Evolutionary conservation across 2,888 invertebrate genomes (phyloP), one percentile per base, ranked within the genome.

Genomic region (Eurytoma californica): DNA sequence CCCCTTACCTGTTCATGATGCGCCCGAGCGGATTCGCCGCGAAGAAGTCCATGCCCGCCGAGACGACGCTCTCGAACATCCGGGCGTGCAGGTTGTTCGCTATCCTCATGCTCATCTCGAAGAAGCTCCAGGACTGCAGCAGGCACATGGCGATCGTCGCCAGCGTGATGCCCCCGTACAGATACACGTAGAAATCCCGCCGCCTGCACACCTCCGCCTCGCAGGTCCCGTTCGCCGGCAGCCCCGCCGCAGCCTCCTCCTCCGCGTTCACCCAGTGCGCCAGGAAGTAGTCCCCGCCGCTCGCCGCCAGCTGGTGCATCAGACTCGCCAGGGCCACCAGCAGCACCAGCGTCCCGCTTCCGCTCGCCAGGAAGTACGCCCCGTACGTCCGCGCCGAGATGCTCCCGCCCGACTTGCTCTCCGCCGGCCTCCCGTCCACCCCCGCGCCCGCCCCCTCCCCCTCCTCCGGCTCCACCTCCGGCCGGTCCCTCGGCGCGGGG

Each of bases 41-140:
- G 91, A 97, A 98, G 91, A 98, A 98, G 18, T 93, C 92, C 93
- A 97, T 95, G 0, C 95, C 94, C 0, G 96, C 94, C n/a, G 95
- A 92, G 1, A 96, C 94, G 55, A 98, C 94, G 47, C 95, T 92
- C 24, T 92, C 89, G 88, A 97, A 97, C 97, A 97, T 97, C 24
- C 90, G 91, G 87, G 95, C 94, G 90, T 98, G 97, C 0, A 98
- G 91, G n/a, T 92, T 93, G 7, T 92, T 93, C 0, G 97, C 96
- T 0, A 97, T 94, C 60, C 92, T 92, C 93, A 96, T 95, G 84
- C 95, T 96, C 82, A 95, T 87, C 91, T 88, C 86, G 83, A 93
- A 94, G 84, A 93, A 94, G 0, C 89, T 81, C 75, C 91, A 85
- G 0, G 92, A 91, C 80, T 92, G 88, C 1, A 90, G 68, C 1